Evolutionary conservation across 2,113 vertebrate species (phyloP).

Genomic region (Gymnogyps californianus): DNA sequence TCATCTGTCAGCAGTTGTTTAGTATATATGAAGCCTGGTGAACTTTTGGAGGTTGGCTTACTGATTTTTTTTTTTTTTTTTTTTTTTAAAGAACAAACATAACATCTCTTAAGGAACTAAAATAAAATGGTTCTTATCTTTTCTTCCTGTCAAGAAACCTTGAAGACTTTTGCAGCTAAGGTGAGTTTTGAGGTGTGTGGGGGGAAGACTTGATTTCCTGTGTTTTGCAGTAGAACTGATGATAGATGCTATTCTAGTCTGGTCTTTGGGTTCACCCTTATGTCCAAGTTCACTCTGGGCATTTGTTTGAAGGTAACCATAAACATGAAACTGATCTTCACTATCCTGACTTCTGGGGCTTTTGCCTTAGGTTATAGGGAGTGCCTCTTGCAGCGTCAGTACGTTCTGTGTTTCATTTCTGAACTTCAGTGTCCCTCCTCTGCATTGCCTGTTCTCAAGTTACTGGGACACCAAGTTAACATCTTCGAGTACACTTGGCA

Average conservation of each 20-base stretch:
- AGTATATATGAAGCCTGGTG: not conserved
- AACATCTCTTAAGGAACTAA: not conserved
- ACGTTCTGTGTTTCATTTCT: slow-evolving; percentile 4
- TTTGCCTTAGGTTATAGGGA: not conserved
- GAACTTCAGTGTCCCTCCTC: not conserved
- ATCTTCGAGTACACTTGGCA: not conserved
- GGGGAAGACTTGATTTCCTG: not conserved
- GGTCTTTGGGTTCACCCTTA: not conserved
- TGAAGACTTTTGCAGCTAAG: not conserved
- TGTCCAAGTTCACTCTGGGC: not conserved
- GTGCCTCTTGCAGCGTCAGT: not conserved
- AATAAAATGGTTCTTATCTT: not conserved
- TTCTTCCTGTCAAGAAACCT: not conserved
- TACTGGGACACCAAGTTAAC: slow-evolving; percentile 29
- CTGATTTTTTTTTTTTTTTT: not conserved
- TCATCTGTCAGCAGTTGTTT: not conserved
- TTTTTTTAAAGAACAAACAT: not conserved
- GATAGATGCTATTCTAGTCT: not conserved
- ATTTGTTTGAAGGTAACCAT: not conserved
- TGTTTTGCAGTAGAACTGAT: not conserved
- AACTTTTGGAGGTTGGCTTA: not conserved
- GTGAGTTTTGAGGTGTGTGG: not conserved
- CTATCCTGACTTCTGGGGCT: not conserved
- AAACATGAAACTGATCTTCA: not conserved
- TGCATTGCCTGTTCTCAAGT: not conserved